A percentile compares a stretch with the other conserved stretches of the same genome.
Evolutionary conservation across 2,797 vertebrate species (phyloP).

Genomic region (Centroberyx gerrardi): DNA sequence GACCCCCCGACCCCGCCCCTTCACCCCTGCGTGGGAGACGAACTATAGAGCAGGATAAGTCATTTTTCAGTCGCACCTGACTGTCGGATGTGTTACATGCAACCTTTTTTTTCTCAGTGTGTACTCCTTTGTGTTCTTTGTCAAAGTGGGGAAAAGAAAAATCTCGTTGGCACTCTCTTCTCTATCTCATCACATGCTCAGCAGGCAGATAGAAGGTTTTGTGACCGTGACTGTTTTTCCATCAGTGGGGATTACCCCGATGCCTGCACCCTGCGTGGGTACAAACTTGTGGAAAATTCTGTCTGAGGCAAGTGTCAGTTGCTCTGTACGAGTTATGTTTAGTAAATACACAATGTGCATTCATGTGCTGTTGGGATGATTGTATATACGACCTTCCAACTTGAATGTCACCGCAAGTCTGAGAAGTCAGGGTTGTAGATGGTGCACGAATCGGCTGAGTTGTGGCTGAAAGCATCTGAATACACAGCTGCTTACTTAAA

Average conservation of each 20-base stretch:
- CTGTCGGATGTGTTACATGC: constrained; percentile 30
- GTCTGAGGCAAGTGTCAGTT: background rate
- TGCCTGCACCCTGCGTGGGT: constrained; percentile 19
- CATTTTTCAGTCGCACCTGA: constrained; percentile 8
- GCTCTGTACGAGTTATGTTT: background rate
- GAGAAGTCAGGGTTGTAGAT: too few relatives aligned
- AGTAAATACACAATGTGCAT: background rate
- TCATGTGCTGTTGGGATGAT: constrained; percentile 23
- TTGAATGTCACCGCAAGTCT: too few relatives aligned
- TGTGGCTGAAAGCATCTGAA: too few relatives aligned
- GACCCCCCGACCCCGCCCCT: background rate
- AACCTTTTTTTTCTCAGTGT: constrained; percentile 13
- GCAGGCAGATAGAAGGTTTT: constrained; percentile 51
- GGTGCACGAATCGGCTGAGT: too few relatives aligned
- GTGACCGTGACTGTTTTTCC: constrained; percentile 58
- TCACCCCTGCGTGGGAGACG: background rate
- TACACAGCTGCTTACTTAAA: too few relatives aligned
- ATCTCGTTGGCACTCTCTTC: constrained; percentile 49
- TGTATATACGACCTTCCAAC: background rate
- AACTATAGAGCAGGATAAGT: constrained; percentile 8
- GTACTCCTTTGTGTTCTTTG: constrained; percentile 35
- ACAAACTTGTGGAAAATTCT: constrained; percentile 14
- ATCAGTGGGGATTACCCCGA: constrained; percentile 63
- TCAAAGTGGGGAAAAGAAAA: constrained; percentile 45
- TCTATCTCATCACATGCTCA: constrained; percentile 67